Evolutionary conservation across 2,888 invertebrate species (phyloP).

Genomic region (Sinohyriopsis cumingii): DNA sequence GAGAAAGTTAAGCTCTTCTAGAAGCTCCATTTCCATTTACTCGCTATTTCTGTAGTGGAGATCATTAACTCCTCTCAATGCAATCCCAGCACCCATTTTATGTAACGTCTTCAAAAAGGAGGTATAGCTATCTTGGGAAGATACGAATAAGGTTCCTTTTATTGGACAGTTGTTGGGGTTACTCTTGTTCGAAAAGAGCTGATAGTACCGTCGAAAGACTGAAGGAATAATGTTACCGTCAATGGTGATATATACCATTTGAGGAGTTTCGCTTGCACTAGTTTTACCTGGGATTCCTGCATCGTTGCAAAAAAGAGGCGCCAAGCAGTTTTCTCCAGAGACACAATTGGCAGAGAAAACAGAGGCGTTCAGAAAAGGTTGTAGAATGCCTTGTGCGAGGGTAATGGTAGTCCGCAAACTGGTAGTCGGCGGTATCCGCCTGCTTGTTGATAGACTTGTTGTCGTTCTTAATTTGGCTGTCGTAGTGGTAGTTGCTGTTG

Average conservation of each 20-base stretch:
- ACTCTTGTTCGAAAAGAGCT: slow-evolving; percentile 25
- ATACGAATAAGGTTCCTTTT: slow-evolving; percentile 46
- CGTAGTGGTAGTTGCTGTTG: neutral
- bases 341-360: slow-evolving; percentile 18
- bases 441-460: no score
- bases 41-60: slow-evolving; percentile 57
- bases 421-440: no score
- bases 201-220: slow-evolving; percentile 29
- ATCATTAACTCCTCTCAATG: slow-evolving; percentile 41
- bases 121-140: slow-evolving; percentile 31
- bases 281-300: slow-evolving; percentile 33
- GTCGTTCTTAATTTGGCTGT: no score
- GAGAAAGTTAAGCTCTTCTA: slow-evolving; percentile 22
- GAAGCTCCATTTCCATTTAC: slow-evolving; percentile 31
- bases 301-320: slow-evolving; percentile 51
- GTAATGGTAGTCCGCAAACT: neutral
- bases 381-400: neutral
- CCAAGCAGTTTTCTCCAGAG: slow-evolving; percentile 47
- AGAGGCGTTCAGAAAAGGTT: neutral
- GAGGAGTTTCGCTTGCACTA: slow-evolving; percentile 34
- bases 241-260: slow-evolving; percentile 53
- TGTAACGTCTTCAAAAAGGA: slow-evolving; percentile 32
- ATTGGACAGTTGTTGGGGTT: slow-evolving; percentile 53
- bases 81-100: slow-evolving; percentile 45
- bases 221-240: slow-evolving; percentile 44